phyloP scores from a whole-genome alignment of 2,113 vertebrate species.

The Dasyornis broadbenti region DNA sequence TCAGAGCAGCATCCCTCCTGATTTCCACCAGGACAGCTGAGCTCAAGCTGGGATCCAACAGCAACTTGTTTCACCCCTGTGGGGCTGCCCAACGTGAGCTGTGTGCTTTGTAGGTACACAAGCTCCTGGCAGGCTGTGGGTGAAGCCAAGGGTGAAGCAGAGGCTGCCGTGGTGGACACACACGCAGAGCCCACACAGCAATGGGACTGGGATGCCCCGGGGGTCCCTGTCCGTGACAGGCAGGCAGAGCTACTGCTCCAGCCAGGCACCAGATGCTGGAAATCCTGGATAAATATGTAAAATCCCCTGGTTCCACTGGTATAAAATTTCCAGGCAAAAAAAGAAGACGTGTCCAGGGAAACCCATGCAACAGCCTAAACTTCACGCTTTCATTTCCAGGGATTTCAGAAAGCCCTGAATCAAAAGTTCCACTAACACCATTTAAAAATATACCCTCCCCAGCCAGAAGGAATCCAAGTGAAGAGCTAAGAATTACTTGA shows the following conservation, averaged over 20 bases:
- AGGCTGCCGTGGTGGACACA: fast-evolving
- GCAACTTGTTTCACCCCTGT: not conserved
- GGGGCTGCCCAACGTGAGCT: not conserved
- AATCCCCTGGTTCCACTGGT: slow-evolving; percentile 25
- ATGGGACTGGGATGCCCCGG: fast-evolving
- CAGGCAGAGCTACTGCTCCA: not conserved
- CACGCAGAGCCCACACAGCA: fast-evolving
- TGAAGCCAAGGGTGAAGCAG: not conserved
- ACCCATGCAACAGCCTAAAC: not conserved
- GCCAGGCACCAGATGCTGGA: slow-evolving; percentile 24
- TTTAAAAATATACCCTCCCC: not conserved
- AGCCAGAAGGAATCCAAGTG: not conserved
- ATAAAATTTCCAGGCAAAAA: slow-evolving; percentile 18
- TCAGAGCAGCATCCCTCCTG: not conserved
- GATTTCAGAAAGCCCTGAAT: slow-evolving; percentile 34
- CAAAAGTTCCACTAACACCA: not conserved
- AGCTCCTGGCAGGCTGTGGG: not conserved
- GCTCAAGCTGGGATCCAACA: fast-evolving
- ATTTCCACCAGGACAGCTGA: not conserved
- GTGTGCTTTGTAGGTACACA: not conserved
- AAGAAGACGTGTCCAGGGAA: not conserved
- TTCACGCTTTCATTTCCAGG: slow-evolving; percentile 1
- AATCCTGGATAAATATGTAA: slow-evolving; percentile 14
- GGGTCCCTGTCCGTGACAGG: fast-evolving
- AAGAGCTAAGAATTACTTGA: not conserved